phyloP scores from a whole-genome alignment of 2,113 vertebrate genomes.

The Cyprinodon variegatus region DNA sequence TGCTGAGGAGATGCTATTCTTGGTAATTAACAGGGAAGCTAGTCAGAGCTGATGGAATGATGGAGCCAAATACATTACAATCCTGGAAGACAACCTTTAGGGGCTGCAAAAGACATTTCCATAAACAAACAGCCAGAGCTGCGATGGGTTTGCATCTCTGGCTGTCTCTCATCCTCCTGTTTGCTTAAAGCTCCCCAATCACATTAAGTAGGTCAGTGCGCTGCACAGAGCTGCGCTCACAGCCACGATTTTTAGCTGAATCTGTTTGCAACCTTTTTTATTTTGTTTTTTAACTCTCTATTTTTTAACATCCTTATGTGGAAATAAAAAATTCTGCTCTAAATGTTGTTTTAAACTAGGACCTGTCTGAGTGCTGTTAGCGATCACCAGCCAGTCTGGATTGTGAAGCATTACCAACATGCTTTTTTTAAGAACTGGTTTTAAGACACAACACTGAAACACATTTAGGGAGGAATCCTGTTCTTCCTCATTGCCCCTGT shows the following conservation, averaged over 20 bases:
- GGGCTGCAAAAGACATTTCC: neutral
- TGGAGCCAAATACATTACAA: no score
- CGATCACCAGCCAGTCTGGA: neutral
- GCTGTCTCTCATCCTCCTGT: neutral
- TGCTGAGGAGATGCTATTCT: neutral
- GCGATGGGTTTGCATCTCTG: neutral
- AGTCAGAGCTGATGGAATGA: no score
- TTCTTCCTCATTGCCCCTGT: no score
- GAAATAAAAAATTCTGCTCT: neutral
- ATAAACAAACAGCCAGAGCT: neutral
- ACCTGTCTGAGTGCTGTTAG: neutral
- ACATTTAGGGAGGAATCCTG: no score
- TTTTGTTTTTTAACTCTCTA: neutral
- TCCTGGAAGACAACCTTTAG: no score
- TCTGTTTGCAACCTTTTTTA: neutral
- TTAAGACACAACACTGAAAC: no score
- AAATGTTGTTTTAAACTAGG: neutral
- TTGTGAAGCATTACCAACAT: neutral
- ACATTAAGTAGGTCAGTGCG: neutral
- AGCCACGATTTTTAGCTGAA: neutral
- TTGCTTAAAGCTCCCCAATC: neutral
- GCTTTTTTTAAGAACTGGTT: no score
- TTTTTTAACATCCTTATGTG: neutral
- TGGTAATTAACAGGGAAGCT: no score
- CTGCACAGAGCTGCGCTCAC: neutral